Evolutionary conservation across 2,113 vertebrate species (phyloP), one percentile per base, ranked within the genome.

Genomic region (Chaenocephalus aceratus): DNA sequence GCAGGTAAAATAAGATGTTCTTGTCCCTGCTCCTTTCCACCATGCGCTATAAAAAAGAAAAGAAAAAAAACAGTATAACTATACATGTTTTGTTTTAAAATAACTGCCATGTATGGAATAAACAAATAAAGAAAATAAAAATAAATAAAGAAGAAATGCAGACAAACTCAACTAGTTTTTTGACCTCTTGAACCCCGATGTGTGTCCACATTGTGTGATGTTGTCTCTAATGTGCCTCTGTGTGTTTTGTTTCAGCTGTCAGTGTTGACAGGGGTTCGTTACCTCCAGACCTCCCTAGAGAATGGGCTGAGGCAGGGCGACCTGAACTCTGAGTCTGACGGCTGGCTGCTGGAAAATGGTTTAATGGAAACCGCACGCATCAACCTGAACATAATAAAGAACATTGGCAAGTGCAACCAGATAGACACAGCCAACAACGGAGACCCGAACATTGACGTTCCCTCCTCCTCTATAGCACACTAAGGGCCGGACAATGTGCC

Each of bases 281-380:
- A 96, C 89, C 96, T 97, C 46, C 97, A 97, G 90, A 97, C 97
- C 14, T 95, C 96, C 65, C 92, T 97, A 94, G 96, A 95, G 79
- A 97, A 97, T 0, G 91, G 96, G 68, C 90, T 96, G 18, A 90
- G 95, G 45, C 87, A 95, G 2, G 96, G 95, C 16, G 95, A 97
- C 84, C 74, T 94, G 10, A 88, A 96, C 64, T 93, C 94, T 0
- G 96, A 97, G 78, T 97, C 96, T 1, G 96, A 97, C 0, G 97
- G 96, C 46, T 97, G 96, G 96, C 83, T 97, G 73, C 94, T 97
- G 66, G 95, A 97, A 85, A 97, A 96, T 44, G 94, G 95, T 90
- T 95, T 97, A 62, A 94, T 95, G 79, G 96, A 97, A 93, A 97
- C 96, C 0, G 96, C 96, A 46, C 96, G 95, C 69, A 94, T 89